Percentiles rank a stretch among this genome's conserved stretches.
phyloP scores from a whole-genome alignment of 2,797 vertebrate genomes.

The Australoheros facetus region DNA sequence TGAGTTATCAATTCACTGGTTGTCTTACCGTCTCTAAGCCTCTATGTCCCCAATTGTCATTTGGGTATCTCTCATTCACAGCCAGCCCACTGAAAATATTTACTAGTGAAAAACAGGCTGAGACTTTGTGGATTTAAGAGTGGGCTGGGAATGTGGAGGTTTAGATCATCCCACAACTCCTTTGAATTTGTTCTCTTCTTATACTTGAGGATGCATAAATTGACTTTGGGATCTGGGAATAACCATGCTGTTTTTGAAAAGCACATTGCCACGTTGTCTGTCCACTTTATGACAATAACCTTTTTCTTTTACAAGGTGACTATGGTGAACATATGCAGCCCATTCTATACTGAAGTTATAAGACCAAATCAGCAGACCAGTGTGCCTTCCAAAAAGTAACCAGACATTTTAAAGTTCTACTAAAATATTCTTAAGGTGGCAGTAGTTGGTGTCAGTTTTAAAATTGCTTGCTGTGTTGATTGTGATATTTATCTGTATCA shows the following conservation, averaged over 20 bases:
- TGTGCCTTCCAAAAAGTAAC: background rate
- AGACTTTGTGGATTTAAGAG: background rate
- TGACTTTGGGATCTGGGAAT: accelerated
- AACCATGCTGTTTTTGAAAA: background rate
- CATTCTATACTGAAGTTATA: background rate
- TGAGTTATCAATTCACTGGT: background rate
- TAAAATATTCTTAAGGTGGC: background rate
- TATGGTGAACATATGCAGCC: conserved; percentile 7
- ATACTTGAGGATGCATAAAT: background rate
- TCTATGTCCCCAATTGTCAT: background rate
- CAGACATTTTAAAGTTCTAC: background rate
- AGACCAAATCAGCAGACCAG: background rate
- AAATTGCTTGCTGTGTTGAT: background rate
- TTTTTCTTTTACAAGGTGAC: conserved; percentile 6
- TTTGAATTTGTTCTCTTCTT: background rate
- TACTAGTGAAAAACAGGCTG: too few species aligned
- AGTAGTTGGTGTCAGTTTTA: background rate
- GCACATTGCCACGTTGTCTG: background rate
- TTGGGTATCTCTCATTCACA: background rate
- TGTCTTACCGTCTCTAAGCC: background rate
- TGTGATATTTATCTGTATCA: background rate
- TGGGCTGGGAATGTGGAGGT: background rate
- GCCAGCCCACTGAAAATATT: background rate
- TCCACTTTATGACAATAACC: background rate
- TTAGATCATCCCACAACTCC: background rate